Percentiles rank a stretch among this genome's conserved stretches.
Conservation (phyloP, 2,888 invertebrate genomes). For the Charanyca ferruginea region DNA sequence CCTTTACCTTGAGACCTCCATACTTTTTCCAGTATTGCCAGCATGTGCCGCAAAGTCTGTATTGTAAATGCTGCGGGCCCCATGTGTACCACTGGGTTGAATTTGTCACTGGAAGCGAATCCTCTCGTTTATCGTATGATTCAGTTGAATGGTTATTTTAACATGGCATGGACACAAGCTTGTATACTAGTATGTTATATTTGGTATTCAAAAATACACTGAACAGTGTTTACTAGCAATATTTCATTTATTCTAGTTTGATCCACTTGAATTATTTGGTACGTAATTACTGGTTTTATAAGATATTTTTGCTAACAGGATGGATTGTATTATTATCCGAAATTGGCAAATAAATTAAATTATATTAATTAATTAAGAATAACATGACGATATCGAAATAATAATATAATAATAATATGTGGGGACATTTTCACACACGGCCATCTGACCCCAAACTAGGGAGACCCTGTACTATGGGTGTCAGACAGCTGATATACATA, state of each 20-base stretch:
- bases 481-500: too few species aligned
- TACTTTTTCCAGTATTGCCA: constrained; percentile 99
- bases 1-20: constrained; percentile 96
- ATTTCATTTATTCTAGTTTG: not conserved
- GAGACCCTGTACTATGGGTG: too few species aligned
- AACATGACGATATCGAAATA: not conserved
- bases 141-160: not conserved
- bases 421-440: too few species aligned
- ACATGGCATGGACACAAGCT: constrained; percentile 10
- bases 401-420: too few species aligned
- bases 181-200: not conserved
- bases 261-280: too few species aligned
- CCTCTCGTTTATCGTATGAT: constrained; percentile 22
- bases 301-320: too few species aligned
- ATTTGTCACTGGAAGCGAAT: constrained; percentile 90
- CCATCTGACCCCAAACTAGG: too few species aligned
- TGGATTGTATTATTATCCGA: too few species aligned
- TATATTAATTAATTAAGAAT: too few species aligned
- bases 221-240: not conserved
- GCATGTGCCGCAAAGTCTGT: constrained; percentile 97
- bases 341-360: too few species aligned
- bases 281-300: too few species aligned
- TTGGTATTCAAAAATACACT: not conserved
- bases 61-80: constrained; percentile 98
- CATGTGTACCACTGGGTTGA: constrained; percentile 99